phyloP scores from a whole-genome alignment of 2,797 vertebrate species.

The Hozukius guyotensis region DNA sequence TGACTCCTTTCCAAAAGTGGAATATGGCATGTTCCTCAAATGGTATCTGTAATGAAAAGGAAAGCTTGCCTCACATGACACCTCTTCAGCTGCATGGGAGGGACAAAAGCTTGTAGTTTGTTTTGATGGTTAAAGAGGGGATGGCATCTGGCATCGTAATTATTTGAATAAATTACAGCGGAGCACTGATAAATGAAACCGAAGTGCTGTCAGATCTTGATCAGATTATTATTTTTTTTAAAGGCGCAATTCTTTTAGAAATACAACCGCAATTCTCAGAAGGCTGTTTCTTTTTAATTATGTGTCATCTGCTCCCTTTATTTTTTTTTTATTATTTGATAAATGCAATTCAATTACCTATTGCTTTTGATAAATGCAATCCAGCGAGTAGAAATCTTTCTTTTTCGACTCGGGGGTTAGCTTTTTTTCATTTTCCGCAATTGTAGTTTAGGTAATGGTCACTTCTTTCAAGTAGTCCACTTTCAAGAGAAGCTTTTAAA shows the following conservation, averaged over 20 bases:
- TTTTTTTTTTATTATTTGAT: conserved; percentile 49
- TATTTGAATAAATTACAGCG: conserved; percentile 69
- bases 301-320: conserved; percentile 51
- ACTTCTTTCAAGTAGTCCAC: conserved; percentile 80
- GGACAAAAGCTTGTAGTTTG: conserved; percentile 63
- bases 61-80: conserved; percentile 75
- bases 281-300: conserved; percentile 42
- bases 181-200: conserved; percentile 58
- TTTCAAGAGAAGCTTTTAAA: conserved; percentile 87
- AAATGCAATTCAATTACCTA: conserved; percentile 69
- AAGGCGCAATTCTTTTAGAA: conserved; percentile 11
- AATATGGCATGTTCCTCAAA: conserved; percentile 72
- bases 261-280: conserved; percentile 22
- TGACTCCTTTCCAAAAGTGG: conserved; percentile 73
- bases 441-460: conserved; percentile 87
- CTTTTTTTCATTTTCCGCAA: conserved; percentile 73
- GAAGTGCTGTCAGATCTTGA: conserved; percentile 64
- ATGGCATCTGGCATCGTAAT: conserved; percentile 73
- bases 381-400: conserved; percentile 56
- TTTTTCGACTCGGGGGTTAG: neutral
- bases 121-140: conserved; percentile 79
- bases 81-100: conserved; percentile 63
- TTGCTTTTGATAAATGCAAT: conserved; percentile 77
- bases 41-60: conserved; percentile 77
- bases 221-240: conserved; percentile 41